Evolutionary conservation across 2,113 vertebrate genomes (phyloP), one percentile per base, ranked within the genome.

Genomic region (Scopus umbretta): DNA sequence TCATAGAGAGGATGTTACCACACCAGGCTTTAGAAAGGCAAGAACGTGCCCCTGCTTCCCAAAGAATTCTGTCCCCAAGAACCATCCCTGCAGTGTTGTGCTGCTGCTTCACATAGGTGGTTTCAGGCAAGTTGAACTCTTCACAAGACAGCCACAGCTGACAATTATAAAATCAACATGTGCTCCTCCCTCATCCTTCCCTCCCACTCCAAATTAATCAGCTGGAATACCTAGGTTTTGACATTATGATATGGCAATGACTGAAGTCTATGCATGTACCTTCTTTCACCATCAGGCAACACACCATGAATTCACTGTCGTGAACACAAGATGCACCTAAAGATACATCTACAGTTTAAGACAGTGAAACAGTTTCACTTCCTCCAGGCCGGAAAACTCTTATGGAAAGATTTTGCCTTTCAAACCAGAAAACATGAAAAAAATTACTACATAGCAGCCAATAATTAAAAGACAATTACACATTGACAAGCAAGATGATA

Each of bases 381-480:
- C 50, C 68, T 92, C 13, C 47, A 62, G 62, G 27, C 55, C 81
- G 29, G 49, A 11, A 83, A 94, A 75, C 26, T 12, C 62, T 72
- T 32, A 72, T 6, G 27, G 65, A 74, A 66, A 88, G 63, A 81
- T 62, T 88, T 75, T 80, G 11, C 62, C 38, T 75, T 75, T 80
- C 27, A 92, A 81, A 81, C 10, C 6, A 71, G 13, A 18, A 81
- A 91, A 73, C 2, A 12, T 81, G 32, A 92, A 83, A 58, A 58
- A 89, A 92, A 74, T 29, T 3, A 79, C 38, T 82, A 76, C 63
- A 96, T 63, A 65, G 58, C 67, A 96, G 72, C 18, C 85, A 71
- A 70, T 82, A 76, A 93, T 95, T 95, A 92, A 88, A 83, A 88
- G 85, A 49, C 79, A 92, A 92, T 88, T 96, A 79, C 38, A 79